A percentile compares a stretch with the other conserved stretches of the same genome.
Evolutionary conservation across 1,140 invertebrate species (phyloP).

Genomic region (Dinoponera quadriceps): DNA sequence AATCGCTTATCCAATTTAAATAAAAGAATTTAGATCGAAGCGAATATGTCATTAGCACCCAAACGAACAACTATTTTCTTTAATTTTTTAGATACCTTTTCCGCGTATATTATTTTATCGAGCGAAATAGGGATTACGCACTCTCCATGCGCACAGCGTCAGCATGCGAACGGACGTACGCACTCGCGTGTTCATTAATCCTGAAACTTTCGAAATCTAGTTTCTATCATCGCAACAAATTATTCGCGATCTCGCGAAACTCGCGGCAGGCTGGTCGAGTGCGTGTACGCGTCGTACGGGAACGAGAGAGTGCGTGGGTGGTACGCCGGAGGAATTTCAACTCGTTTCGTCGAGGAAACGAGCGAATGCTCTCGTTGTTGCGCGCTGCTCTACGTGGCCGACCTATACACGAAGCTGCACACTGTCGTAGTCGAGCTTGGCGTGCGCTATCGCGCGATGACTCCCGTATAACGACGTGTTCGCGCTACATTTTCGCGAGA

Average conservation of each 20-base stretch:
- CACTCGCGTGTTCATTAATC: neutral
- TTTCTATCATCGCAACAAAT: constrained; percentile 17
- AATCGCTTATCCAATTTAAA: no score
- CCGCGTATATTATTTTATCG: no score
- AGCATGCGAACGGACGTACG: no score
- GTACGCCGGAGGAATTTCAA: constrained; percentile 27
- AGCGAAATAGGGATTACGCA: no score
- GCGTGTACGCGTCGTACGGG: neutral
- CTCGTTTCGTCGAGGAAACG: constrained; percentile 26
- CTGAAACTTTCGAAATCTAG: neutral
- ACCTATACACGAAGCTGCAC: constrained; percentile 36
- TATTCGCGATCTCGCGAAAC: constrained; percentile 21
- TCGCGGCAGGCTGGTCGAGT: neutral
- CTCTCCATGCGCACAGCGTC: no score
- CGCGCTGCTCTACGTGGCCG: constrained; percentile 51
- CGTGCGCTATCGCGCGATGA: neutral
- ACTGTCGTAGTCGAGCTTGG: constrained; percentile 30
- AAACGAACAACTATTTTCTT: no score
- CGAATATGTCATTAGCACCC: no score
- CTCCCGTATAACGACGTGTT: constrained; percentile 9
- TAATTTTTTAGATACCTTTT: no score
- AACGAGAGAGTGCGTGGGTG: constrained; percentile 16
- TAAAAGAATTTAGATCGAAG: no score
- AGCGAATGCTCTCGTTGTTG: constrained; percentile 62
- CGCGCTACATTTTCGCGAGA: constrained; percentile 38